Conservation (phyloP, 2,797 vertebrate genomes). For the Myripristis murdjan region DNA sequence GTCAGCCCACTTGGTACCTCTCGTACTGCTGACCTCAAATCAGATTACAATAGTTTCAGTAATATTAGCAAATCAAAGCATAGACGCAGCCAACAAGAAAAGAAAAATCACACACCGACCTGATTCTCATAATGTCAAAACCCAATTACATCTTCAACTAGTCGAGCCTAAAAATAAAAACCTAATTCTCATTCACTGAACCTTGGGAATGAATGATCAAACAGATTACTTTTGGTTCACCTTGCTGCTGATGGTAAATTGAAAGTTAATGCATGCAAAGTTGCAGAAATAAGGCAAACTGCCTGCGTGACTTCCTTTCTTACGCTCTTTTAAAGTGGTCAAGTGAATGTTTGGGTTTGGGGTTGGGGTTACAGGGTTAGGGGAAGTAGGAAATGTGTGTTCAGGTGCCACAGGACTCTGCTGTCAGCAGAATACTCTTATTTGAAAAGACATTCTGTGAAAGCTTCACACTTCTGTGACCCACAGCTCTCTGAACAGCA, state of each 20-base stretch:
- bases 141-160: neutral
- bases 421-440: no score
- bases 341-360: no score
- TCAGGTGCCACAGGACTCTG: no score
- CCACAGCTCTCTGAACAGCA: conserved; percentile 22
- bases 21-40: neutral
- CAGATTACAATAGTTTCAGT: neutral
- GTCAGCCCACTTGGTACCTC: neutral
- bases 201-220: neutral
- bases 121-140: neutral
- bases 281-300: neutral
- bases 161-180: no score
- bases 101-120: neutral
- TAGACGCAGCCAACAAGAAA: neutral
- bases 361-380: no score
- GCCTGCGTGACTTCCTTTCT: no score
- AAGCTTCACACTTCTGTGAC: conserved; percentile 3
- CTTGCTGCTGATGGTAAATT: no score
- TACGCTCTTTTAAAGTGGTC: no score
- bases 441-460: no score
- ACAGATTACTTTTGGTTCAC: neutral
- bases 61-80: neutral
- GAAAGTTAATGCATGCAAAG: neutral
- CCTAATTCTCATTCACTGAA: neutral
- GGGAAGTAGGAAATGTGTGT: no score